Conservation (phyloP, 2,888 invertebrate genomes). For the Alentia gelatinosa region DNA sequence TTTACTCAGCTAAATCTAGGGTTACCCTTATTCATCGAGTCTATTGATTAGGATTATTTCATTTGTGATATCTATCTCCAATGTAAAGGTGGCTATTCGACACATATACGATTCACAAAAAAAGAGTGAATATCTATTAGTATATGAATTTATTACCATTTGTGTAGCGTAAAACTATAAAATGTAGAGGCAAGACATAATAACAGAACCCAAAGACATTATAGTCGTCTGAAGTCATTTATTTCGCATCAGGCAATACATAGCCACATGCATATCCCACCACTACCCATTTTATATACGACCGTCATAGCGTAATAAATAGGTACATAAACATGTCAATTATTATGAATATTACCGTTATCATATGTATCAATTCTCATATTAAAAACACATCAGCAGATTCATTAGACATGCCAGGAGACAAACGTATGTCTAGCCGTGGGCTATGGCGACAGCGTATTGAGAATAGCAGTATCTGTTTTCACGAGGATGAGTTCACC, state of each 20-base stretch:
- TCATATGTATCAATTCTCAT: not conserved
- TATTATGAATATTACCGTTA: not conserved
- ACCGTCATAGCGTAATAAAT: not conserved
- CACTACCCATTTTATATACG: not conserved
- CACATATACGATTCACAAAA: no score
- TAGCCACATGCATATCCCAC: not conserved
- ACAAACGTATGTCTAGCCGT: not conserved
- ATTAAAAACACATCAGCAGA: not conserved
- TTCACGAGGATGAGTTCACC: not conserved
- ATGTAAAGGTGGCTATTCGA: no score
- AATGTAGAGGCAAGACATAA: no score
- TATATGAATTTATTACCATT: no score
- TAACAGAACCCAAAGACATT: no score
- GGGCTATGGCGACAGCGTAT: not conserved
- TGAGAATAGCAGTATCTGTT: no score
- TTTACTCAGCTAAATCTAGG: no score
- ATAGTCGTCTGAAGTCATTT: not conserved
- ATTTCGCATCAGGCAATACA: not conserved
- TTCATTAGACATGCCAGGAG: not conserved
- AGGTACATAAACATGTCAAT: not conserved
- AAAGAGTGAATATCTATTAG: no score
- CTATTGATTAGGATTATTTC: no score
- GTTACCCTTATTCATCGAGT: no score
- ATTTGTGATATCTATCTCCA: no score
- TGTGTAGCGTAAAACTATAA: no score